Evolutionary conservation across 2,113 vertebrate genomes (phyloP).

Genomic region (Pagrus major): DNA sequence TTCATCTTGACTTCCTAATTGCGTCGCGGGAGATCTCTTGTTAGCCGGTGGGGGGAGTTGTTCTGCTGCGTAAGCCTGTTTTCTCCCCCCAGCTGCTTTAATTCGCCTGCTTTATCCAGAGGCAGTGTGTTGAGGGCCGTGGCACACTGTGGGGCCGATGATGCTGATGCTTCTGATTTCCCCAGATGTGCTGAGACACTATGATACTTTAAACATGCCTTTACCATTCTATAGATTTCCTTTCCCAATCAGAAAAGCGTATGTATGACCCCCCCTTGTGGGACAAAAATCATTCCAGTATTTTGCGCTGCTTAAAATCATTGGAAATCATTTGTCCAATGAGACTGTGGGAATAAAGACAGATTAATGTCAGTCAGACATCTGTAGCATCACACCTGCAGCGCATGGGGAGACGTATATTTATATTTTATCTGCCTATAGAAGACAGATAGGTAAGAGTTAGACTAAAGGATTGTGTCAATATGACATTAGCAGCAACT

Average conservation of each 20-base stretch:
- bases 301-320: constrained; percentile 48
- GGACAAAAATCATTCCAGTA: constrained; percentile 17
- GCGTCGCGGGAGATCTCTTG: constrained; percentile 39
- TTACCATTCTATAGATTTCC: constrained; percentile 42
- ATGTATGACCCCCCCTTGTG: background rate
- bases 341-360: constrained; percentile 6
- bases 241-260: constrained; percentile 16
- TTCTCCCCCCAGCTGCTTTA: constrained; percentile 40
- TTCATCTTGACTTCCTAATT: constrained; percentile 45
- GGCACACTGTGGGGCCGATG: constrained; percentile 37
- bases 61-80: constrained; percentile 53
- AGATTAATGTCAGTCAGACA: background rate
- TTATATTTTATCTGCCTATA: background rate
- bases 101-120: constrained; percentile 41
- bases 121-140: constrained; percentile 42
- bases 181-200: constrained; percentile 50
- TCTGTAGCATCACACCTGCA: background rate
- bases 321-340: constrained; percentile 31
- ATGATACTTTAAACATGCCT: constrained; percentile 38
- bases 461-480: background rate
- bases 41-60: constrained; percentile 51
- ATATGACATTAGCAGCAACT: background rate
- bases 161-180: constrained; percentile 68
- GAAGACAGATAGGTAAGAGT: background rate
- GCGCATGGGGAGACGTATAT: background rate